Percentiles rank a stretch among this genome's conserved stretches.
These are phyloP conservation scores for Lucilia sericata DNA, from an alignment of 1,140 invertebrate species.

Conservation along the genomic window DNA sequence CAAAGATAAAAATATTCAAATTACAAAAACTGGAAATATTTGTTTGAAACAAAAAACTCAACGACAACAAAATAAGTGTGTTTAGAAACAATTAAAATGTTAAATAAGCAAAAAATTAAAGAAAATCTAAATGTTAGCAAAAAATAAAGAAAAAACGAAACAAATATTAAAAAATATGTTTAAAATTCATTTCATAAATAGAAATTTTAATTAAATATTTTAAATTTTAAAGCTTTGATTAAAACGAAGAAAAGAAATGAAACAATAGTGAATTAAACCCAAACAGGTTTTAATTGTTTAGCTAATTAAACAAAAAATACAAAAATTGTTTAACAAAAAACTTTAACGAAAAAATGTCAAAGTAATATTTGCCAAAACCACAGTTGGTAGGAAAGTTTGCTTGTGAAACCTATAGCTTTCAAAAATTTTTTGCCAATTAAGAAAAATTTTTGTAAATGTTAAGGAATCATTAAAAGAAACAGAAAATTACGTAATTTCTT, in stretches of 20 bases:
- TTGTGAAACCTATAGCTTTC: neutral
- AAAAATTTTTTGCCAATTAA: neutral
- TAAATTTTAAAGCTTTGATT: neutral
- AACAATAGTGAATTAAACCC: neutral
- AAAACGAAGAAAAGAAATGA: neutral
- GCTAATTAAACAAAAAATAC: neutral
- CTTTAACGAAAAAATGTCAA: neutral
- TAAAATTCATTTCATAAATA: neutral
- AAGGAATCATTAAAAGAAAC: neutral
- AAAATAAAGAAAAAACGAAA: neutral
- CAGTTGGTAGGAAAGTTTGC: neutral
- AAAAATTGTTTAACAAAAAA: neutral
- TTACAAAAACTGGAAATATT: neutral
- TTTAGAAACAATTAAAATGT: slow-evolving; percentile 13
- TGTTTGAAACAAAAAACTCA: neutral
- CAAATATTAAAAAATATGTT: neutral
- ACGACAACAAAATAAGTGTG: neutral
- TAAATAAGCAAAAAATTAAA: neutral
- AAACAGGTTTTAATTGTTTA: slow-evolving; percentile 2
- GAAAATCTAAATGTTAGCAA: neutral
- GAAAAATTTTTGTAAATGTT: slow-evolving; percentile 17
- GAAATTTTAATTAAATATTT: neutral
- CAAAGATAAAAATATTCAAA: neutral
- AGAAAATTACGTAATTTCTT: slow-evolving; percentile 28
- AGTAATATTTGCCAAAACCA: neutral